Conservation (phyloP, 2,113 vertebrate species). For the Oplegnathus fasciatus region DNA sequence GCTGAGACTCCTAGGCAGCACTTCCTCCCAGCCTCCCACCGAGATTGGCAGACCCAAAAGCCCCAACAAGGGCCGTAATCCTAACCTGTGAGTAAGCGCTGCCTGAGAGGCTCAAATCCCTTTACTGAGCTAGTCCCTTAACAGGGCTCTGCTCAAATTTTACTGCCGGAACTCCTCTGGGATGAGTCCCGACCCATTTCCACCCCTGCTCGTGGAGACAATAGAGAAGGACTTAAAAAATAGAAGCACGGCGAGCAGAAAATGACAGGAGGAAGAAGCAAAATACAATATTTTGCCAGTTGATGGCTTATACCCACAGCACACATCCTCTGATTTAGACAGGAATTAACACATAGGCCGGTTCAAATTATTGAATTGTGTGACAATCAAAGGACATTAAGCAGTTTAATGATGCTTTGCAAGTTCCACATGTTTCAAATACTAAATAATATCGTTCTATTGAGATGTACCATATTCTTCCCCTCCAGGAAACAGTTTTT, state of each 20-base stretch:
- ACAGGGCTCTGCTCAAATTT: constrained; percentile 45
- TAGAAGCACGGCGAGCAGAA: background rate
- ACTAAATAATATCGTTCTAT: constrained; percentile 7
- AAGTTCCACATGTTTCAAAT: constrained; percentile 23
- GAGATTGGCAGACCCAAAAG: constrained; percentile 50
- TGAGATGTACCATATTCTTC: background rate
- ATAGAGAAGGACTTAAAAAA: constrained; percentile 19
- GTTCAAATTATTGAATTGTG: constrained; percentile 3
- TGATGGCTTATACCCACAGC: background rate
- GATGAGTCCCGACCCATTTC: constrained; percentile 56
- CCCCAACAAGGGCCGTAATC: constrained; percentile 54
- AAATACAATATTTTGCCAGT: background rate
- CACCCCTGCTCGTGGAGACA: constrained; percentile 26
- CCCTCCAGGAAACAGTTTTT: constrained; percentile 12
- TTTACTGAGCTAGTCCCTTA: constrained; percentile 57
- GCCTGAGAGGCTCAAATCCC: constrained; percentile 64
- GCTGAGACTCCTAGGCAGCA: constrained; percentile 30
- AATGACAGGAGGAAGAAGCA: constrained; percentile 4
- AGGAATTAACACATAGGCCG: background rate
- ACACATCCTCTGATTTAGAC: constrained; percentile 3
- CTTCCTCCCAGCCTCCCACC: constrained; percentile 38
- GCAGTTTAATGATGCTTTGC: constrained; percentile 28
- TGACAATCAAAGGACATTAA: constrained; percentile 4
- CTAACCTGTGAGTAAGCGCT: constrained; percentile 69
- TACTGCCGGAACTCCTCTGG: constrained; percentile 49